Conservation (phyloP, 2,797 vertebrate genomes). For the Melanotaenia trifasciata region DNA sequence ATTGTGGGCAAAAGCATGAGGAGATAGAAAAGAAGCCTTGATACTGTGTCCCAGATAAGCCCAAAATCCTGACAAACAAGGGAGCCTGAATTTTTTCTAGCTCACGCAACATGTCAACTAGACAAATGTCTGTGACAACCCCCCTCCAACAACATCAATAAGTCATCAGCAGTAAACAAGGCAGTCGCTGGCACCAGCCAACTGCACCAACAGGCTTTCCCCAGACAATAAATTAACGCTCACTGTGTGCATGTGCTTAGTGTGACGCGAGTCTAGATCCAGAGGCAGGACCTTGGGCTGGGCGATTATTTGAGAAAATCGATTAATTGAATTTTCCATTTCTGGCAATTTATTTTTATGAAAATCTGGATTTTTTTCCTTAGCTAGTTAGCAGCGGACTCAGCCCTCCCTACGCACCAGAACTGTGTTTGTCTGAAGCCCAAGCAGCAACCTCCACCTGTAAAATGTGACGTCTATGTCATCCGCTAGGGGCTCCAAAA, state of each 20-base stretch:
- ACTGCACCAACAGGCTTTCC: conserved; percentile 4
- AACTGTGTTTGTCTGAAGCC: too few species aligned
- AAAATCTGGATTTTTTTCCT: too few species aligned
- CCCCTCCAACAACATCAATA: conserved; percentile 44
- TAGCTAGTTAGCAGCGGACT: too few species aligned
- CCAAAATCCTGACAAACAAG: conserved; percentile 21
- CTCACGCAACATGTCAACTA: conserved; percentile 22
- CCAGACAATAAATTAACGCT: conserved; percentile 18
- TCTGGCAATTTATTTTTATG: too few species aligned
- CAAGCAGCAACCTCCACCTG: too few species aligned
- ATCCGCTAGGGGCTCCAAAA: too few species aligned
- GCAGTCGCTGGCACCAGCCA: conserved; percentile 5
- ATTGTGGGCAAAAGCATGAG: conserved; percentile 9
- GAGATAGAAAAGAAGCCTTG: not conserved
- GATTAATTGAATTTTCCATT: not conserved
- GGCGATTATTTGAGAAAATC: too few species aligned
- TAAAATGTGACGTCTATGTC: too few species aligned
- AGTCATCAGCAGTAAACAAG: conserved; percentile 37
- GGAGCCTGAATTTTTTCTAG: conserved; percentile 1
- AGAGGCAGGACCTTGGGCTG: conserved; percentile 10
- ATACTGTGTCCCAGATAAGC: not conserved
- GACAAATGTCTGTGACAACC: conserved; percentile 41
- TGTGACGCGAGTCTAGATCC: conserved; percentile 28
- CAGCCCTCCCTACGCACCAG: too few species aligned
- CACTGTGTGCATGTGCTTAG: not conserved